A percentile compares a stretch with the other conserved stretches of the same genome.
These are phyloP conservation scores for Pogonophryne albipinna DNA, from an alignment of 2,797 vertebrate species.

Conservation along the genomic window DNA sequence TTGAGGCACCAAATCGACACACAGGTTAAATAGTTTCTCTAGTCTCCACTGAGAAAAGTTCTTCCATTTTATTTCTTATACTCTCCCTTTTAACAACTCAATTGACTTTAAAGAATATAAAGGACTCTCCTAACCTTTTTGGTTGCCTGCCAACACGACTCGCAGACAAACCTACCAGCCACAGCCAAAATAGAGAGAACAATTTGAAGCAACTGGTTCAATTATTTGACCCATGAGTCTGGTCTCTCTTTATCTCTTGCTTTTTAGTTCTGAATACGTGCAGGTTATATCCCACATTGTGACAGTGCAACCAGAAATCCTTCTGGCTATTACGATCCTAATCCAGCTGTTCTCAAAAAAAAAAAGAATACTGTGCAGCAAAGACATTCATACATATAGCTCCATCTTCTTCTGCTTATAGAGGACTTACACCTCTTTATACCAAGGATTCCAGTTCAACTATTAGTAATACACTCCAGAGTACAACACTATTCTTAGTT, in stretches of 20 bases:
- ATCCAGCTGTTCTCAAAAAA: background rate
- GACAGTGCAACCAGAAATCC: background rate
- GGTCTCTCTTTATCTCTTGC: background rate
- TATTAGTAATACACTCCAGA: constrained; percentile 5
- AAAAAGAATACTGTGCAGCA: background rate
- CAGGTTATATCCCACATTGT: background rate
- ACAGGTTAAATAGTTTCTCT: too few species aligned
- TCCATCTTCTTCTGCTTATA: background rate
- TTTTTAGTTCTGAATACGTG: constrained; percentile 1
- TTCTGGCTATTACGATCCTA: background rate
- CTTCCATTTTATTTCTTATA: background rate
- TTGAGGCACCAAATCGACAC: background rate
- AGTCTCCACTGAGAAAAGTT: too few species aligned
- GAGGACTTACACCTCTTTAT: background rate
- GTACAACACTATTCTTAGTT: constrained; percentile 22
- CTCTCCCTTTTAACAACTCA: constrained; percentile 15
- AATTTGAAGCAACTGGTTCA: constrained; percentile 5
- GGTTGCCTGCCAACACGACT: constrained; percentile 24
- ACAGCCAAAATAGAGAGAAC: background rate
- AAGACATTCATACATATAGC: background rate
- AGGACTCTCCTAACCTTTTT: constrained; percentile 7
- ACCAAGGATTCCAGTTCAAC: background rate
- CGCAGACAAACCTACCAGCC: constrained; percentile 12
- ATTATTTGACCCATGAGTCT: constrained; percentile 2
- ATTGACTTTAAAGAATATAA: constrained; percentile 26